Evolutionary conservation across 2,888 invertebrate genomes (phyloP).

Genomic region (Tolmerus cingulatus): DNA sequence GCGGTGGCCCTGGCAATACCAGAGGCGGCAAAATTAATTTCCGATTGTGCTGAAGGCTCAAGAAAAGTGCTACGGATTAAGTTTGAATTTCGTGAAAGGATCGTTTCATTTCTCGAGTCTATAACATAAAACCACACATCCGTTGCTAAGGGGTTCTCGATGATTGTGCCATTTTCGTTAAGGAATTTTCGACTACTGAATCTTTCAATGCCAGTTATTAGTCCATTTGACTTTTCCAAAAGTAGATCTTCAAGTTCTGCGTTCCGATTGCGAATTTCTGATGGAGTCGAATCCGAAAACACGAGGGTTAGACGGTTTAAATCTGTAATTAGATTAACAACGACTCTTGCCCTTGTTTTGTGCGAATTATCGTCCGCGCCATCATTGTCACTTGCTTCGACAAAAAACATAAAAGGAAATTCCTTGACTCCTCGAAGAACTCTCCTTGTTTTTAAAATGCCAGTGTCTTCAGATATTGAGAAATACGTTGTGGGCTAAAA

Average conservation of each 20-base stretch:
- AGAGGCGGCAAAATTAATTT: conserved; percentile 74
- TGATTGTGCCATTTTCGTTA: conserved; percentile 77
- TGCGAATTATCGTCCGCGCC: conserved; percentile 65
- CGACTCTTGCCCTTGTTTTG: conserved; percentile 59
- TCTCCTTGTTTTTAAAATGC: conserved; percentile 77
- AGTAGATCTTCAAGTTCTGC: conserved; percentile 64
- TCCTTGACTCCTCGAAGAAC: conserved; percentile 74
- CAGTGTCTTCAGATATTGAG: conserved; percentile 75
- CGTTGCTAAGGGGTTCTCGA: conserved; percentile 75
- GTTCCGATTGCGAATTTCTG: conserved; percentile 68
- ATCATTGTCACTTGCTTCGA: conserved; percentile 69
- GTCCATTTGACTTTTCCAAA: conserved; percentile 69
- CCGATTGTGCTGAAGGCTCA: conserved; percentile 70
- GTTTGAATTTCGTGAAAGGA: conserved; percentile 76
- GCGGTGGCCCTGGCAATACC: conserved; percentile 74
- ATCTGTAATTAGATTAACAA: conserved; percentile 77
- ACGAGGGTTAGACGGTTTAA: conserved; percentile 80
- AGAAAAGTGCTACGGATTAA: conserved; percentile 74
- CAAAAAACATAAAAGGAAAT: conserved; percentile 78
- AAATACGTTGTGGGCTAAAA: conserved; percentile 68
- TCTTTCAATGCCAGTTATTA: conserved; percentile 83
- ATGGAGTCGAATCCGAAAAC: conserved; percentile 77
- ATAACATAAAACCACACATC: conserved; percentile 89
- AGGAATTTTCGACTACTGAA: conserved; percentile 79
- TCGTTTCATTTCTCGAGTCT: conserved; percentile 78